phyloP scores from a whole-genome alignment of 2,113 vertebrate genomes.

The Chauna torquata region DNA sequence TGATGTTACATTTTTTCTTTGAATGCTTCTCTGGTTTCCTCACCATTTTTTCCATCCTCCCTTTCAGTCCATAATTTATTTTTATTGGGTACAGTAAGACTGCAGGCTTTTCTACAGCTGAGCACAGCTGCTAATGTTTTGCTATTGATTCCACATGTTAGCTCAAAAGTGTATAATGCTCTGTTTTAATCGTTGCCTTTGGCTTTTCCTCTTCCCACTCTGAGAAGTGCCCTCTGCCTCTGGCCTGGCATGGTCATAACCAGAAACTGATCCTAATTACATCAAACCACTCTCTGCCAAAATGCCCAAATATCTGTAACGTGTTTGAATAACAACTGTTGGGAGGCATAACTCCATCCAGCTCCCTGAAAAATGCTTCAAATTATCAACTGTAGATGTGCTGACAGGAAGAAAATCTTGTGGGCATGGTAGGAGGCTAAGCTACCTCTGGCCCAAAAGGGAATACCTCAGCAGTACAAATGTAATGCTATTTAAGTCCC shows the following conservation, averaged over 20 bases:
- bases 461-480: slow-evolving; percentile 32
- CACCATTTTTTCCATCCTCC: slow-evolving; percentile 48
- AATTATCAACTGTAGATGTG: slow-evolving; percentile 48
- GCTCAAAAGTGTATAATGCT: slow-evolving; percentile 77
- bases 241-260: slow-evolving; percentile 70
- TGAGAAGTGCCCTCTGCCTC: slow-evolving; percentile 73
- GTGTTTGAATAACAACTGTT: slow-evolving; percentile 63
- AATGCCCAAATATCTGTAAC: slow-evolving; percentile 67
- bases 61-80: slow-evolving; percentile 73
- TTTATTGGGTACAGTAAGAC: slow-evolving; percentile 79
- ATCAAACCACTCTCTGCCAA: slow-evolving; percentile 69
- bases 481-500: slow-evolving; percentile 28
- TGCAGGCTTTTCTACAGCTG: slow-evolving; percentile 70
- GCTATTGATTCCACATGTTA: slow-evolving; percentile 83
- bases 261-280: slow-evolving; percentile 77
- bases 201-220: slow-evolving; percentile 77
- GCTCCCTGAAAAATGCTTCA: slow-evolving; percentile 55
- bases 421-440: slow-evolving; percentile 15
- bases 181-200: slow-evolving; percentile 78
- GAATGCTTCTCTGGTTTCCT: slow-evolving; percentile 17
- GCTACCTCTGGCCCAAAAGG: slow-evolving; percentile 34
- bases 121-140: slow-evolving; percentile 77
- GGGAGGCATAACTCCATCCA: slow-evolving; percentile 42
- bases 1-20: slow-evolving; percentile 23
- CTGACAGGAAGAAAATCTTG: slow-evolving; percentile 57